phyloP scores from a whole-genome alignment of 2,797 vertebrate species.

The Tragelaphus oryx region DNA sequence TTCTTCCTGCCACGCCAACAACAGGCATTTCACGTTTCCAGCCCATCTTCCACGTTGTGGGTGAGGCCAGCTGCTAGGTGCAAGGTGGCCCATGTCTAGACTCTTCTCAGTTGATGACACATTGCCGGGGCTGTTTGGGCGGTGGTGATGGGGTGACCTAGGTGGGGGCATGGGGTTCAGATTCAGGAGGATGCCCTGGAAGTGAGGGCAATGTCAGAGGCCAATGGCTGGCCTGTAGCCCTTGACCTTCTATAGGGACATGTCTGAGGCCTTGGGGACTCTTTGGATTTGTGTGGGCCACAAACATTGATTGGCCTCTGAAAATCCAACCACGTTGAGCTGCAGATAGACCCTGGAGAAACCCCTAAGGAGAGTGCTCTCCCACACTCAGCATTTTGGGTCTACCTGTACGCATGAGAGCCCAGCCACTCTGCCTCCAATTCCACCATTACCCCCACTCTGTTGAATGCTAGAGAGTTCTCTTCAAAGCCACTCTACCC shows the following conservation, averaged over 20 bases:
- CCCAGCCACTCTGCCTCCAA: neutral
- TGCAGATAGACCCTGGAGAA: neutral
- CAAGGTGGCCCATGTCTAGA: neutral
- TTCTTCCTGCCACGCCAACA: fast-evolving
- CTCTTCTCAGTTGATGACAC: neutral
- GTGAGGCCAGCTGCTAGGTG: neutral
- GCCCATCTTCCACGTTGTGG: fast-evolving
- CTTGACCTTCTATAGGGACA: neutral
- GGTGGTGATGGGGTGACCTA: neutral
- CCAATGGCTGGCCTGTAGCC: neutral
- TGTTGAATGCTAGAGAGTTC: neutral
- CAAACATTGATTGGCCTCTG: neutral
- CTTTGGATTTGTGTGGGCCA: neutral
- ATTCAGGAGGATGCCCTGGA: neutral
- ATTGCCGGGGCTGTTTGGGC: neutral
- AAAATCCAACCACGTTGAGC: neutral
- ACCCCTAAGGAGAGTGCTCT: neutral
- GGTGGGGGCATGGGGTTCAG: neutral
- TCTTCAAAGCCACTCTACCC: neutral
- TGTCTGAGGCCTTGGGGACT: neutral
- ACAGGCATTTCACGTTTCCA: fast-evolving
- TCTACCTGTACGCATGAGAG: neutral
- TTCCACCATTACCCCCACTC: neutral
- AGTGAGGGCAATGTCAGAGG: neutral
- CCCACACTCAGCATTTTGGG: neutral